Base-by-base conservation (phyloP, 2,888 invertebrate species). In the Limnephilus lunatus region DNA sequence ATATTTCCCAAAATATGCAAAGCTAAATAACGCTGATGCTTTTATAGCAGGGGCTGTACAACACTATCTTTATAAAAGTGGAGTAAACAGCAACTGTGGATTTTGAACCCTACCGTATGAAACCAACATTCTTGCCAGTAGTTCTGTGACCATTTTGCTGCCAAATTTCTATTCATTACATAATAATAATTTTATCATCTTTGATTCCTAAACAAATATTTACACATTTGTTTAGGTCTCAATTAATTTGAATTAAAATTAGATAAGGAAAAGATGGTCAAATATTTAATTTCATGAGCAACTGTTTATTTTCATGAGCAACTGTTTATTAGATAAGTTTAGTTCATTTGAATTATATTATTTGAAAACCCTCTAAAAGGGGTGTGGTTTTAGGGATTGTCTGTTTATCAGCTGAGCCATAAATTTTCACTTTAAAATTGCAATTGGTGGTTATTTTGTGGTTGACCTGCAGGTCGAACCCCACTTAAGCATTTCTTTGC, bases 171-270 rank as follows among this genome's bases (percentile, higher is more conserved):
- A 7, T 25, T 68, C 9, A 68, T 19, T 89, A 68, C 31, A 80
- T 53, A n/a, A 48, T 53, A n/a, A 48, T 86, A 44, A 31, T 44
- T 53, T 86, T 44, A 48, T 39, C 68, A 2, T n/a, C 53, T 68
- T 89, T 89, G 25, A 90, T 83, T 91, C 48, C 25, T 68, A 35
- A 80, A 31, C 19, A 86, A 80, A 82, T 81, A 85, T 39, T 39
- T 85, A 32, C 30, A 39, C 39, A 32, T 31, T 85, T 53, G 53
- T 68, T 68, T 68, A 68, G 7, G 25, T 68, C 7, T 68, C 7
- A 68, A 68, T 25, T n/a, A 68, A 68, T 68, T n/a, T n/a, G 25
- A 68, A 9, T 68, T 68, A 68, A 53, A 53, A 53, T 19, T 53
- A 53, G 53, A 53, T 19, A 53, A 53, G 53, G 53, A 53, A 53